phyloP scores from a whole-genome alignment of 1,140 invertebrate genomes.

The Penaeus chinensis region DNA sequence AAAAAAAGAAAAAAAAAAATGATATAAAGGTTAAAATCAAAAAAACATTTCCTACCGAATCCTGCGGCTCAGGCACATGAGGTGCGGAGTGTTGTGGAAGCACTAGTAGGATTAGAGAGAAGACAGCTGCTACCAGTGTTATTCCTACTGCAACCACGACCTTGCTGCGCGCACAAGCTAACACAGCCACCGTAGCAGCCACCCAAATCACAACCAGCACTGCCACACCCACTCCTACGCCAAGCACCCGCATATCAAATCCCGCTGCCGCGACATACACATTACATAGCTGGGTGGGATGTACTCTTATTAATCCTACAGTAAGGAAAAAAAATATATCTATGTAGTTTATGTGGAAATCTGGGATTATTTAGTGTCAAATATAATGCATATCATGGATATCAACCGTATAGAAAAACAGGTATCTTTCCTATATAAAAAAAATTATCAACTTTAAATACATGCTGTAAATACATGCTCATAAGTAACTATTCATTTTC shows the following conservation, averaged over 20 bases:
- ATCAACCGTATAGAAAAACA: too few relatives aligned
- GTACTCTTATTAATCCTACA: too few relatives aligned
- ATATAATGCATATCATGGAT: too few relatives aligned
- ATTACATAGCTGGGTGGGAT: background rate
- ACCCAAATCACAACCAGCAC: slow-evolving; percentile 43
- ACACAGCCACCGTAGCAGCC: slow-evolving; percentile 28
- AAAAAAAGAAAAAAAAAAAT: background rate
- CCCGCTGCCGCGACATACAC: slow-evolving; percentile 32
- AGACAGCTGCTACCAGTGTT: slow-evolving; percentile 24
- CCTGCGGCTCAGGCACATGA: slow-evolving; percentile 19
- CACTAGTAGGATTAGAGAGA: slow-evolving; percentile 26
- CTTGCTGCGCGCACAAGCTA: slow-evolving; percentile 35
- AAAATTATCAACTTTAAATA: too few relatives aligned
- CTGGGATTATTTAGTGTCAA: too few relatives aligned
- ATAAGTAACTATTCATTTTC: too few relatives aligned
- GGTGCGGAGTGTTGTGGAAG: slow-evolving; percentile 35
- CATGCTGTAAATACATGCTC: too few relatives aligned
- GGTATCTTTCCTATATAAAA: too few relatives aligned
- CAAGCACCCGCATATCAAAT: slow-evolving; percentile 38
- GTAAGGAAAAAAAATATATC: too few relatives aligned
- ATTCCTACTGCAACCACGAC: slow-evolving; percentile 25
- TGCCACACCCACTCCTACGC: slow-evolving; percentile 37
- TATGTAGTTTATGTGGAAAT: too few relatives aligned
- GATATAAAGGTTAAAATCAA: background rate
- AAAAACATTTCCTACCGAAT: slow-evolving; percentile 28